Percentiles rank a stretch among this genome's conserved stretches.
Evolutionary conservation across 1,140 invertebrate species (phyloP).

Genomic region (Brachionus rubens): DNA sequence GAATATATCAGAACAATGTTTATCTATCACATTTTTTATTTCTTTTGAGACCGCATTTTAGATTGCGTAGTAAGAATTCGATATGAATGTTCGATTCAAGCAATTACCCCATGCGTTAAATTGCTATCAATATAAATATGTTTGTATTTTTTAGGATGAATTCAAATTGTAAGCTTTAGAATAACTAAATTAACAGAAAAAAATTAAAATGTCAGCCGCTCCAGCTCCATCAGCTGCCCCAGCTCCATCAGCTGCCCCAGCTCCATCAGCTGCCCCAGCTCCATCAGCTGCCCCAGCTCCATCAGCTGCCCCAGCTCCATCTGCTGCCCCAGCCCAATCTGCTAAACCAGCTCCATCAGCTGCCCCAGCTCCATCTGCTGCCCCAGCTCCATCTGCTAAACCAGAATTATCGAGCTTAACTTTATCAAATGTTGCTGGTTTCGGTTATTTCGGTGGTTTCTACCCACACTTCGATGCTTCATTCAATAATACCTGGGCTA

Average conservation of each 20-base stretch:
- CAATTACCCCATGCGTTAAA: constrained; percentile 5
- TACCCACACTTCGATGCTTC: background rate
- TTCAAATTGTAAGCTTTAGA: too few relatives aligned
- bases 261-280: too few relatives aligned
- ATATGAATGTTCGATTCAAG: too few relatives aligned
- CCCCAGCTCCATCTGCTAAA: background rate
- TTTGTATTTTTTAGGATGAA: too few relatives aligned
- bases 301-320: too few relatives aligned
- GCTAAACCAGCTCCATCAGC: background rate
- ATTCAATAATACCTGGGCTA: background rate
- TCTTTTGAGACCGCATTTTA: too few relatives aligned
- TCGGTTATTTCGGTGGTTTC: background rate
- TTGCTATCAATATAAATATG: background rate
- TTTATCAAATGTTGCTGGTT: background rate
- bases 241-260: too few relatives aligned
- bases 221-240: too few relatives aligned
- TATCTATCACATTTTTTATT: too few relatives aligned
- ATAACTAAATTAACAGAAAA: background rate
- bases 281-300: too few relatives aligned
- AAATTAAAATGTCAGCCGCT: constrained; percentile 28
- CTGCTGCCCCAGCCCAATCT: constrained; percentile 17
- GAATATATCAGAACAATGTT: too few relatives aligned
- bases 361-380: background rate
- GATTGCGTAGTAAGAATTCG: too few relatives aligned
- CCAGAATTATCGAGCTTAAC: background rate